Evolutionary conservation across 2,888 invertebrate genomes (phyloP), one percentile per base, ranked within the genome.

Genomic region (Lordiphosa andalusiaca): DNA sequence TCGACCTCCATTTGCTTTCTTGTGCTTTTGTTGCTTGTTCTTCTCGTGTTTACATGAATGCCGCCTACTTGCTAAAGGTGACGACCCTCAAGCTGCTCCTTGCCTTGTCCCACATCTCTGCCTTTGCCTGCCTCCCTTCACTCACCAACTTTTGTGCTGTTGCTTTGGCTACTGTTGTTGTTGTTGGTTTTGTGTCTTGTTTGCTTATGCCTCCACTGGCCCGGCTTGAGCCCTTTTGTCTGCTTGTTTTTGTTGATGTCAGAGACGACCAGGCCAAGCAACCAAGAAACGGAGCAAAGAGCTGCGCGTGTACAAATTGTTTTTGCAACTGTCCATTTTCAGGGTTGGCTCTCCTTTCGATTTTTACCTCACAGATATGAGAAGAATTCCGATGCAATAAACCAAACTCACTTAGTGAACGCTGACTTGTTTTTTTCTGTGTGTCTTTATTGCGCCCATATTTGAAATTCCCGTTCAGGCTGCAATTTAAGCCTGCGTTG

Each of bases 61-160:
- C 67, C 71, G 75, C 78, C 76, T 77, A 70, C 78, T 74, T 59
- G 73, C 61, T 82, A 73, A 75, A 74, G 76, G 82, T 82, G 82
- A 61, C 54, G 78, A 77, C 72, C 74, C 63, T 30, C 62, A 55
- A 58, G 55, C 60, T 33, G 46, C 63, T 50, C 53, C 59, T 58
- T 60, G 62, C 53, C 61, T 50, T 67, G 57, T 56, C 53, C 47
- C 42, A 62, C 54, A 49, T 56, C 54, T 36, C 51, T 48, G 19
- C 53, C 50, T 52, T 59, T 47, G 30, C 12, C 47, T 35, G 23
- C 41, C 41, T 55, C 40, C 60, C 13, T 10, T 39, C 39, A 16
- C 35, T 38, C 10, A 16, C 35, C 10, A 37, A 10, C 39, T 16
- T 16, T 7, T 48, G 36, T 13, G 12, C 19, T 4, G 10, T 16